A percentile compares a stretch with the other conserved stretches of the same genome.
Conservation (phyloP, 2,113 vertebrate species). For the Monarcha castaneiventris region DNA sequence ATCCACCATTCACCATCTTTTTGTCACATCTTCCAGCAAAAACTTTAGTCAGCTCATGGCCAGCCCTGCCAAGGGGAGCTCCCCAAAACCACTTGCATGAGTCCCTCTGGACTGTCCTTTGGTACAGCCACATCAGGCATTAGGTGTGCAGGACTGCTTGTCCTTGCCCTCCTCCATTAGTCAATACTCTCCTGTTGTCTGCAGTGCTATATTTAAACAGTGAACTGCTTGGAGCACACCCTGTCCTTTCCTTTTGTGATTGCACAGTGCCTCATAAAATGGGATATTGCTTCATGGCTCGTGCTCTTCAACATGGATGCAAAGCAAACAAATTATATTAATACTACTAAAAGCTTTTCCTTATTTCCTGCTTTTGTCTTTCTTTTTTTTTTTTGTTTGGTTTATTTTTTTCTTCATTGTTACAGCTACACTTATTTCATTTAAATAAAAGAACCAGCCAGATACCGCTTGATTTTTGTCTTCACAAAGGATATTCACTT, state of each 20-base stretch:
- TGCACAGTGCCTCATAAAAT: slow-evolving; percentile 3
- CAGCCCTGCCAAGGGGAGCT: neutral
- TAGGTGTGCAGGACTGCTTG: neutral
- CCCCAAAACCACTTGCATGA: neutral
- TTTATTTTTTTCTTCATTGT: neutral
- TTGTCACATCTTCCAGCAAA: neutral
- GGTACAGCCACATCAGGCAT: neutral
- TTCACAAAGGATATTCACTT: neutral
- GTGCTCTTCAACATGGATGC: neutral
- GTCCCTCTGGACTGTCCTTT: neutral
- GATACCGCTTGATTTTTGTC: neutral
- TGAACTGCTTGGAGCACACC: slow-evolving; percentile 1
- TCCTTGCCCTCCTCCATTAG: neutral
- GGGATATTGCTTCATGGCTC: neutral
- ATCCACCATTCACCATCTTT: neutral
- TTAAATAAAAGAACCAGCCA: neutral
- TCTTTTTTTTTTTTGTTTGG: neutral
- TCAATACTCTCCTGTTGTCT: neutral
- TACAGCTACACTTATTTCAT: neutral
- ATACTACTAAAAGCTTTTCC: neutral
- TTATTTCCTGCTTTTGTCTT: slow-evolving; percentile 16
- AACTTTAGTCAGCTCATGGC: neutral
- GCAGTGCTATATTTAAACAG: neutral
- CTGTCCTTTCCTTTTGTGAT: slow-evolving; percentile 23
- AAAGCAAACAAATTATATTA: neutral